Evolutionary conservation across 1,140 invertebrate species (phyloP), one percentile per base, ranked within the genome.

Genomic region (Diprion similis): DNA sequence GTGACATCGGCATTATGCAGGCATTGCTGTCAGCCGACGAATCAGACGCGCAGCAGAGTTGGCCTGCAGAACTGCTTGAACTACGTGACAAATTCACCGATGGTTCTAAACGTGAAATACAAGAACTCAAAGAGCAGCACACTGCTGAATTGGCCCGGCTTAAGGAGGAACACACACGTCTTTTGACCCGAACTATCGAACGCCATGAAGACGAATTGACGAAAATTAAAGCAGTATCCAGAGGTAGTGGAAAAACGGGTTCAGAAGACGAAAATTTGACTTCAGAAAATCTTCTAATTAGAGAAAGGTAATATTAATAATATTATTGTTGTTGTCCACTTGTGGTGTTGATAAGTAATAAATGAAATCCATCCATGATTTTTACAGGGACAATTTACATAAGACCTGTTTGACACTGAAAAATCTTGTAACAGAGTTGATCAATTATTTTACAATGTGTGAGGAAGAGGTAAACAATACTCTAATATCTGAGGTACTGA

Each of bases 401-500:
- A 90, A 89, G 70, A 89, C 90, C 71, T 91, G 90, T 45, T 68
- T 82, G 4, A 90, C 88, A 46, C 84, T 93, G 8, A 90, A 91
- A 71, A 88, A 89, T 72, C 88, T 93, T 10, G 85, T 95, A 45
- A 86, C 88, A 10, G 92, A 94, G 77, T 85, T 95, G 76, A 88
- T 93, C 46, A 91, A 91, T 75, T 95, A 94, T 83, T 93, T 94
- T 78, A 89, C 89, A 3, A 88, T 90, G 70, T 94, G 93, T 72
- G 94, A 95, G 85, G 92, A 94, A 80, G 94, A 94, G 85, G 83
- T 95, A 8, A 95, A 94, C 82, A 92, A 90, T 69, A 94, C 92
- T 1, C 83, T 95, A 17, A 90, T 94, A 0, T 91, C 90, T 48
- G 91, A 93, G 79, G 88, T 94, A 71, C 77, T 91, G 15, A 91